Conservation (phyloP, 1,140 invertebrate species). For the Drosophila chauvacae region DNA sequence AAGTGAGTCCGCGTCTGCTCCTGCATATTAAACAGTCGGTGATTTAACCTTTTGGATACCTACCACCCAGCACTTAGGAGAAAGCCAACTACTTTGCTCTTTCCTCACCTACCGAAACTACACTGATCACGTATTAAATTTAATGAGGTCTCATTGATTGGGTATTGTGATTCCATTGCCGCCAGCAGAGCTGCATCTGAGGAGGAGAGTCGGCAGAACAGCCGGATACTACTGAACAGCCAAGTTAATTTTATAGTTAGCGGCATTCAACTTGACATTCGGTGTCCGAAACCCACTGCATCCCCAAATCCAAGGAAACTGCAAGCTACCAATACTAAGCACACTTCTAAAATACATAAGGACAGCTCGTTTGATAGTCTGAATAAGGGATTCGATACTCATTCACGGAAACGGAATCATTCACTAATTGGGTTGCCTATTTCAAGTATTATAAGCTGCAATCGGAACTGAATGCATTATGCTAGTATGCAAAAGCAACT, state of each 20-base stretch:
- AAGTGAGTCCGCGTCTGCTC: not conserved
- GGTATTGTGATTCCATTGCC: conserved; percentile 64
- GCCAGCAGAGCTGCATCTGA: not conserved
- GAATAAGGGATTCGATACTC: not conserved
- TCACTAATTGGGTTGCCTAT: not conserved
- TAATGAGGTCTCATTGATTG: conserved; percentile 70
- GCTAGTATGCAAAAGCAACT: too few species aligned
- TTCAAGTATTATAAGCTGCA: not conserved
- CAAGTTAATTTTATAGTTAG: not conserved
- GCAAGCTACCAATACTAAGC: not conserved
- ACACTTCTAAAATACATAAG: not conserved
- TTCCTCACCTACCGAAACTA: not conserved
- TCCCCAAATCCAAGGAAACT: not conserved
- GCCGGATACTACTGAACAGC: not conserved
- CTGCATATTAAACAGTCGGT: conserved; percentile 9
- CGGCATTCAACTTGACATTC: not conserved
- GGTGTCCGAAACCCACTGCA: not conserved
- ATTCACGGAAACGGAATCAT: too few species aligned
- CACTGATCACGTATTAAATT: conserved; percentile 65
- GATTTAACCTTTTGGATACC: conserved; percentile 31
- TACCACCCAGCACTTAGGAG: conserved; percentile 9
- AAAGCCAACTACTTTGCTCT: conserved; percentile 20
- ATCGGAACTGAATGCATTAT: not conserved
- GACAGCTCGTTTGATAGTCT: not conserved
- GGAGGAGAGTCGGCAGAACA: not conserved